phyloP scores from a whole-genome alignment of 2,797 vertebrate species.

The Gambusia yucatana region DNA sequence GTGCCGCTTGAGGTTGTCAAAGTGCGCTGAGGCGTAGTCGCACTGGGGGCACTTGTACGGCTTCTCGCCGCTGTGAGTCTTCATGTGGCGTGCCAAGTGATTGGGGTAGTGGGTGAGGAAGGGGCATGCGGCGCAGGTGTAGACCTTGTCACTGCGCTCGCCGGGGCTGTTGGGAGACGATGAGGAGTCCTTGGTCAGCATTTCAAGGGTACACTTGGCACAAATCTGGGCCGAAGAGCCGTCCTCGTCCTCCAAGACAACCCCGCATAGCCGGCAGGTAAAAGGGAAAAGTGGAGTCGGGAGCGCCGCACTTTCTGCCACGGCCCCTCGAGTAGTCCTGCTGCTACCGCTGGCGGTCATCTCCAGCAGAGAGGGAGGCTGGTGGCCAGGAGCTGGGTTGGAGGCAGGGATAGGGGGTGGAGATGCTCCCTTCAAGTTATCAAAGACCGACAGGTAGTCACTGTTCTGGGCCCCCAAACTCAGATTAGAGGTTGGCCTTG shows the following conservation, averaged over 20 bases:
- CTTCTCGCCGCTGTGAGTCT: slow-evolving; percentile 97
- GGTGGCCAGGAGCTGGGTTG: slow-evolving; percentile 59
- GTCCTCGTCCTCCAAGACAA: slow-evolving; percentile 90
- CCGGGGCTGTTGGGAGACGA: slow-evolving; percentile 77
- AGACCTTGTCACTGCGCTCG: slow-evolving; percentile 87
- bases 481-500: slow-evolving; percentile 80
- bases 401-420: slow-evolving; percentile 64
- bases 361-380: slow-evolving; percentile 62
- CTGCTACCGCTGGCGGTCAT: slow-evolving; percentile 30
- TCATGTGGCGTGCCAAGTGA: slow-evolving; percentile 98
- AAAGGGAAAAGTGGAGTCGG: slow-evolving; percentile 89
- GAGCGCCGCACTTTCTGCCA: slow-evolving; percentile 66
- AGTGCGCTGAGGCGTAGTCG: slow-evolving; percentile 93
- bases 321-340: slow-evolving; percentile 46
- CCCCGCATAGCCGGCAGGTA: slow-evolving; percentile 91
- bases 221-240: slow-evolving; percentile 88
- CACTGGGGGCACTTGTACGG: slow-evolving; percentile 95
- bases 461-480: slow-evolving; percentile 76
- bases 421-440: slow-evolving; percentile 76
- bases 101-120: slow-evolving; percentile 97
- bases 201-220: slow-evolving; percentile 89
- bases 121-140: slow-evolving; percentile 91
- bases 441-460: slow-evolving; percentile 85
- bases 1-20: slow-evolving; percentile 98
- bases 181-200: slow-evolving; percentile 84